Evolutionary conservation across 1,140 invertebrate genomes (phyloP).

Genomic region (Capitella teleta): DNA sequence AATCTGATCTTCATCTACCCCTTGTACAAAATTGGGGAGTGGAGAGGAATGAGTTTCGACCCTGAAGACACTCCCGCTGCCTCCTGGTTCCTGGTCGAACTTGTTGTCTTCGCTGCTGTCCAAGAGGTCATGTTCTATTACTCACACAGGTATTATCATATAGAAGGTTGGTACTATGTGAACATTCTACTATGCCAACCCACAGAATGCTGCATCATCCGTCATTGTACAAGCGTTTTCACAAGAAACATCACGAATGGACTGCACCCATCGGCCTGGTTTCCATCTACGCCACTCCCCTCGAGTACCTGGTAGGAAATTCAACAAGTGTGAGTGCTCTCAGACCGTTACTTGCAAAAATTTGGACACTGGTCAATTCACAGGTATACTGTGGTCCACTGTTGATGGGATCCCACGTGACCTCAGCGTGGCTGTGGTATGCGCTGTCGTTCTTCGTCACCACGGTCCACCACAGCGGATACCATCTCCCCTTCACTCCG

Average conservation of each 20-base stretch:
- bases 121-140: slow-evolving; percentile 8
- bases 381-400: not conserved
- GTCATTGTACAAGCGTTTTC: slow-evolving; percentile 14
- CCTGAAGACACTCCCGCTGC: no score
- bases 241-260: slow-evolving; percentile 21
- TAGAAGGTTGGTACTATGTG: not conserved
- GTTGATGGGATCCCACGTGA: not conserved
- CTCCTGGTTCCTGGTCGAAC: no score
- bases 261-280: slow-evolving; percentile 14
- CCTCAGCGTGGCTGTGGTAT: slow-evolving; percentile 2
- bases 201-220: not conserved
- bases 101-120: no score
- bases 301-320: slow-evolving; percentile 15
- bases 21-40: no score
- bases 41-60: no score
- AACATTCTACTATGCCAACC: not conserved
- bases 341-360: not conserved
- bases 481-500: slow-evolving; percentile 16
- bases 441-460: not conserved
- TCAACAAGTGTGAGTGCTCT: not conserved
- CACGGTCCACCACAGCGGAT: slow-evolving; percentile 14
- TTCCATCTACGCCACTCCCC: slow-evolving; percentile 18
- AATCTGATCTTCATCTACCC: no score
- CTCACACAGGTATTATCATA: slow-evolving; percentile 3
- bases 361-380: not conserved